Base-by-base conservation (phyloP, 1,140 invertebrate genomes). In the Branchinecta lindahli region DNA sequence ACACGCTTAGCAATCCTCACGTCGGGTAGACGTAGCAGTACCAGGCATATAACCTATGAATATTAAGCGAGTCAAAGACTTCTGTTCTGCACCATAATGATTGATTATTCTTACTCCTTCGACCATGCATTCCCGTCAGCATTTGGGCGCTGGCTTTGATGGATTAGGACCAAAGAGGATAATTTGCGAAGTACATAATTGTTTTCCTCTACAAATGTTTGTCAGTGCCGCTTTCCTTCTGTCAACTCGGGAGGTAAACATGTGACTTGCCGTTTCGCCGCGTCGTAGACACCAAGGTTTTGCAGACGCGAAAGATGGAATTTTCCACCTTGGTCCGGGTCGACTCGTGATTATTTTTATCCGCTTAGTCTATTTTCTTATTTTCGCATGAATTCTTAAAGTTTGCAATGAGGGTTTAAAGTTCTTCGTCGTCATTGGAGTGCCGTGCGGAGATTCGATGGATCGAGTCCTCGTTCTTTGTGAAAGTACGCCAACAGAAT, bases 251-350 rank as follows among this genome's bases (percentile, higher is more conserved):
- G 18, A 61, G 52, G 52, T 61, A 61, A 61, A 61, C 52, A 61
- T 33, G 33, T 33, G 33, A 33, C 33, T 33, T 33, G 33, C 33
- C 33, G 33, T 33, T 33, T 33, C 33, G 33, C 33, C 33, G 33
- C 33, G 1, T 33, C 33, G 33, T 33, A 33, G 1, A 33, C 33
- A 33, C 1, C 33, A 33, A 33, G 33, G 33, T 33, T 33, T 33
- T 33, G 5, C 33, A 33, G 33, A 33, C 33, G 33, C 33, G 33
- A 33, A 33, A 33, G 33, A 33, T 33, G 5, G 33, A 33, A 21
- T 69, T 69, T 46, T 21, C 20, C 44, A 46, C 68, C n/a, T 44
- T 67, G 52, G 21, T 52, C 69, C n/a, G 44, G 46, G 67, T 46
- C 67, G 12, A 67, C 45, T 67, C 45, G 12, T 67, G 15, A 45